Percentiles rank a stretch among this genome's conserved stretches.
Evolutionary conservation across 2,888 invertebrate genomes (phyloP).

Genomic region (Periphyllus acericola): DNA sequence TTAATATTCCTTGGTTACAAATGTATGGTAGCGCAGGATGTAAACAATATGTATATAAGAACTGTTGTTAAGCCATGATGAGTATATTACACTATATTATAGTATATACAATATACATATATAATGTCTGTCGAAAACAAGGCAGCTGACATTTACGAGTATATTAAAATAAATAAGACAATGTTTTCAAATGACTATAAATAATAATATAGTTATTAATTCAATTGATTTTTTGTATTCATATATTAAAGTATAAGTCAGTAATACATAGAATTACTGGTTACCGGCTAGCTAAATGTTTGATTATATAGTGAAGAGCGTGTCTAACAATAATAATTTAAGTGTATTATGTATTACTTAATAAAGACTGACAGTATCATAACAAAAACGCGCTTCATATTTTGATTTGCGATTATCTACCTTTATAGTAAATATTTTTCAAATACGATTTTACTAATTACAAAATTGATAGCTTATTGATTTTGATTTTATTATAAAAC

Average conservation of each 20-base stretch:
- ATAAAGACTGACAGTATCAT: neutral
- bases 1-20: too few relatives aligned
- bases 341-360: neutral
- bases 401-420: neutral
- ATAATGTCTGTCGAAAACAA: too few relatives aligned
- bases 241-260: neutral
- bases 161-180: neutral
- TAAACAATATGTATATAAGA: too few relatives aligned
- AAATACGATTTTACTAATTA: neutral
- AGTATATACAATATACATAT: too few relatives aligned
- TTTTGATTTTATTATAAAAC: neutral
- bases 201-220: neutral
- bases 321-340: constrained; percentile 7
- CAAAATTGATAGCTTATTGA: neutral
- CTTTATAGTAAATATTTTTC: neutral
- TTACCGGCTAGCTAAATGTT: neutral
- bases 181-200: neutral
- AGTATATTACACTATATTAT: too few relatives aligned
- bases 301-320: neutral
- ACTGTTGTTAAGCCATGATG: too few relatives aligned
- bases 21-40: too few relatives aligned
- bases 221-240: neutral
- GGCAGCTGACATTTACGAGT: neutral
- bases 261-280: neutral
- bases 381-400: neutral